phyloP scores from a whole-genome alignment of 1,140 invertebrate species.

The Harpegnathos saltator region DNA sequence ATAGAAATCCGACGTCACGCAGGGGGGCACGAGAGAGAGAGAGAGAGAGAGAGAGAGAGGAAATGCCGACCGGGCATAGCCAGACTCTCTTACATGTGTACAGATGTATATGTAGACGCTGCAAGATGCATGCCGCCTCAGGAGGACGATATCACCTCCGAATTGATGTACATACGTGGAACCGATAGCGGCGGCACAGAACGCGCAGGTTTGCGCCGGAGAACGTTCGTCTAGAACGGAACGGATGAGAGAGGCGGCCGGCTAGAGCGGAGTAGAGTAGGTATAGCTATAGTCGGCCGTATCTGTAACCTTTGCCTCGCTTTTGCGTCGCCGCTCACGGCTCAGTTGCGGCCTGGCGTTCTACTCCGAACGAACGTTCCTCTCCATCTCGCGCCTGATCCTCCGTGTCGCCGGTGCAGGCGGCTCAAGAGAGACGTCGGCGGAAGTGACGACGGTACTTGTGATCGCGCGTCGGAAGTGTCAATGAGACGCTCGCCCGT shows the following conservation, averaged over 20 bases:
- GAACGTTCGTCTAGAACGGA: slow-evolving; percentile 27
- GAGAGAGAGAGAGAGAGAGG: too few relatives aligned
- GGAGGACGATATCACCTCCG: slow-evolving; percentile 8
- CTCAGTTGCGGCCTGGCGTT: slow-evolving; percentile 64
- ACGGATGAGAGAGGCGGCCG: slow-evolving; percentile 14
- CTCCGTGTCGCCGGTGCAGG: not conserved
- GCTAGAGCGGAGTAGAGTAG: slow-evolving; percentile 70
- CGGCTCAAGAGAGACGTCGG: not conserved
- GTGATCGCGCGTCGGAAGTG: not conserved
- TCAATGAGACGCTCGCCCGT: not conserved
- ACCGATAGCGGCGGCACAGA: slow-evolving; percentile 19
- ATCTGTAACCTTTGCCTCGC: slow-evolving; percentile 69
- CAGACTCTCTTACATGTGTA: too few relatives aligned
- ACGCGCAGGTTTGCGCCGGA: too few relatives aligned
- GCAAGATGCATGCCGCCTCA: slow-evolving; percentile 37
- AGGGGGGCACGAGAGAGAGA: not conserved
- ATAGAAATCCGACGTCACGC: not conserved
- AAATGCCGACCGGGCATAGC: not conserved
- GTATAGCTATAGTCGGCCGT: slow-evolving; percentile 73
- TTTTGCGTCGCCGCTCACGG: slow-evolving; percentile 62
- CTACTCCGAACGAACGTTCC: slow-evolving; percentile 43
- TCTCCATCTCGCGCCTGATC: not conserved
- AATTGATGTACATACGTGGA: slow-evolving; percentile 46
- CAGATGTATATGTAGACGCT: not conserved
- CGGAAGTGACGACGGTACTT: not conserved